These are phyloP conservation scores for Embidobia sp. DNA, from an alignment of 2,888 invertebrate genomes.

Conservation along the genomic window DNA sequence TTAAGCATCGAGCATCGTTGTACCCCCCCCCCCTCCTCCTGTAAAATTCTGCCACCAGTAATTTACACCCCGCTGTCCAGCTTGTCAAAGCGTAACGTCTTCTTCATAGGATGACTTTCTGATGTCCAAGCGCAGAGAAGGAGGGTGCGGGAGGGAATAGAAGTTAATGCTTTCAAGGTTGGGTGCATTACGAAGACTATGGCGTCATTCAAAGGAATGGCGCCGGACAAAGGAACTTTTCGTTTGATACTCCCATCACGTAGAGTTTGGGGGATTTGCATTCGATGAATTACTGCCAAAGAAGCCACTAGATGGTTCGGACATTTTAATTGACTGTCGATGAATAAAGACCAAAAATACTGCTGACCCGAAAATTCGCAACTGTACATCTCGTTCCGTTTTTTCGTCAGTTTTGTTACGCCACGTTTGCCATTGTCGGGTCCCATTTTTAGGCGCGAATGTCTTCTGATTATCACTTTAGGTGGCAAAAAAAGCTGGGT, in stretches of 20 bases:
- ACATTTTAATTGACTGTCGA: slow-evolving; percentile 14
- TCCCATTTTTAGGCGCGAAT: slow-evolving; percentile 9
- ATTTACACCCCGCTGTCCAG: slow-evolving; percentile 76
- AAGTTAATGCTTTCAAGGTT: slow-evolving; percentile 41
- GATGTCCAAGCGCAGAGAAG: slow-evolving; percentile 23
- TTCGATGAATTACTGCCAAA: background rate
- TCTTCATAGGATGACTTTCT: slow-evolving; percentile 71
- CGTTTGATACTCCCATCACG: slow-evolving; percentile 16
- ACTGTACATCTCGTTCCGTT: slow-evolving; percentile 16
- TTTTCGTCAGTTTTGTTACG: background rate
- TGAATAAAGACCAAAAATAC: slow-evolving; percentile 18
- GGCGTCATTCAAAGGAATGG: no score
- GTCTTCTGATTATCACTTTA: slow-evolving; percentile 19
- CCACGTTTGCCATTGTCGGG: no score
- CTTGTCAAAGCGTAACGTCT: slow-evolving; percentile 75
- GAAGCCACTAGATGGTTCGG: background rate
- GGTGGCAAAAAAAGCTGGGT: background rate
- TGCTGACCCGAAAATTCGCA: slow-evolving; percentile 15
- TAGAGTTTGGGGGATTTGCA: slow-evolving; percentile 2
- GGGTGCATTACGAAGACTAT: slow-evolving; percentile 11
- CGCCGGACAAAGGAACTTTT: slow-evolving; percentile 28
- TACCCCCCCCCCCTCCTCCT: no score
- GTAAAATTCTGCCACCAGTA: slow-evolving; percentile 69
- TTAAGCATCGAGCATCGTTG: slow-evolving; percentile 56
- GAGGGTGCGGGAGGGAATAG: slow-evolving; percentile 2